phyloP scores from a whole-genome alignment of 2,797 vertebrate genomes.

The Rhinella marina region DNA sequence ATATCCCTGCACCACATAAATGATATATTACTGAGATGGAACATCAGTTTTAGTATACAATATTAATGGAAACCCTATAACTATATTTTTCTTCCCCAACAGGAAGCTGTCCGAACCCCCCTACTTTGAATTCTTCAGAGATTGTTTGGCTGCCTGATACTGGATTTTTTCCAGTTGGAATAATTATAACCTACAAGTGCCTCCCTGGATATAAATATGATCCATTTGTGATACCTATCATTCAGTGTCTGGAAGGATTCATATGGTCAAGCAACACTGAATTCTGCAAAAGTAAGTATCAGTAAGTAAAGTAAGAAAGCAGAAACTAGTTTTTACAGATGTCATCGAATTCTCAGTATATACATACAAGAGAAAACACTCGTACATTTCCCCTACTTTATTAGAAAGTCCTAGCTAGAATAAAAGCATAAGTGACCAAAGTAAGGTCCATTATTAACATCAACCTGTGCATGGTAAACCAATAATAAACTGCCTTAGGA shows the following conservation, averaged over 20 bases:
- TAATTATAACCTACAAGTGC: conserved; percentile 1
- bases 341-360: neutral
- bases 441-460: too few relatives aligned
- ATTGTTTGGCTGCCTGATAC: neutral
- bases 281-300: conserved; percentile 33
- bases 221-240: neutral
- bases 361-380: neutral
- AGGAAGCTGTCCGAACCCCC: conserved; percentile 22
- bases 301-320: too few relatives aligned
- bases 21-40: too few relatives aligned
- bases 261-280: conserved; percentile 2
- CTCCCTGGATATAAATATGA: conserved; percentile 2
- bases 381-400: too few relatives aligned
- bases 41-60: too few relatives aligned
- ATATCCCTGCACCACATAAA: too few relatives aligned
- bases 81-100: neutral
- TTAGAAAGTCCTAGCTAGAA: too few relatives aligned
- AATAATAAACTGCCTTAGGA: too few relatives aligned
- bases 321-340: neutral
- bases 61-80: neutral
- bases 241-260: conserved; percentile 5
- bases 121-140: neutral
- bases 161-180: neutral
- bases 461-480: too few relatives aligned
- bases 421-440: too few relatives aligned